Conservation (phyloP, 1,140 invertebrate genomes). For the Zeugodacus cucurbitae region DNA sequence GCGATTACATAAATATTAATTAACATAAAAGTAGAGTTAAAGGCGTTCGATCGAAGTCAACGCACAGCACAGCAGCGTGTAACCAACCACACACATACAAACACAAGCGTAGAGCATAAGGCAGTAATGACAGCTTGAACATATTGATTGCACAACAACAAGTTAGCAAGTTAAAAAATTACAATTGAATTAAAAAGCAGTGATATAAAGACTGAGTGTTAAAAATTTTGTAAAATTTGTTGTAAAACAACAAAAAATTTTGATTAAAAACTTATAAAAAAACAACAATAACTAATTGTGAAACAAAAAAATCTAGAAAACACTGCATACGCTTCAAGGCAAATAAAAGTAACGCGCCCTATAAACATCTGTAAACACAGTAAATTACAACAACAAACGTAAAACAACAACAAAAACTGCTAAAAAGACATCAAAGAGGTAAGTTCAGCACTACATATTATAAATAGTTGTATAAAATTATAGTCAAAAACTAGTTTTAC, state of each 20-base stretch:
- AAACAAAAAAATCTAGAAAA: no score
- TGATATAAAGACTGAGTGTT: not conserved
- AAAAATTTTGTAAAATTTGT: not conserved
- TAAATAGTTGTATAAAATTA: no score
- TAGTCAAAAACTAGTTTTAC: no score
- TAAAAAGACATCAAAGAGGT: no score
- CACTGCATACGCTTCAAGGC: no score
- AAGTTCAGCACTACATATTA: no score
- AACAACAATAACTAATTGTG: no score
- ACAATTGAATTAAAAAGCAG: not conserved
- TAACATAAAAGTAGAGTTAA: not conserved
- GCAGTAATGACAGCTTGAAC: not conserved
- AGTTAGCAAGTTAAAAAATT: not conserved
- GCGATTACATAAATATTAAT: conserved; percentile 27
- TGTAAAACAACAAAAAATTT: not conserved
- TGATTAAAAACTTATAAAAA: no score
- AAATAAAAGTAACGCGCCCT: no score
- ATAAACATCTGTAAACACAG: no score
- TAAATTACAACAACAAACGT: no score
- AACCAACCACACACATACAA: not conserved
- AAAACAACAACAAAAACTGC: no score
- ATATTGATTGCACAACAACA: conserved; percentile 32
- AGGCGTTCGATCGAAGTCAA: not conserved
- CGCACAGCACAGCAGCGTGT: not conserved
- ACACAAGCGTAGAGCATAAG: not conserved